Evolutionary conservation across 2,888 invertebrate genomes (phyloP), one percentile per base, ranked within the genome.

Genomic region (Phyllotreta striolata): DNA sequence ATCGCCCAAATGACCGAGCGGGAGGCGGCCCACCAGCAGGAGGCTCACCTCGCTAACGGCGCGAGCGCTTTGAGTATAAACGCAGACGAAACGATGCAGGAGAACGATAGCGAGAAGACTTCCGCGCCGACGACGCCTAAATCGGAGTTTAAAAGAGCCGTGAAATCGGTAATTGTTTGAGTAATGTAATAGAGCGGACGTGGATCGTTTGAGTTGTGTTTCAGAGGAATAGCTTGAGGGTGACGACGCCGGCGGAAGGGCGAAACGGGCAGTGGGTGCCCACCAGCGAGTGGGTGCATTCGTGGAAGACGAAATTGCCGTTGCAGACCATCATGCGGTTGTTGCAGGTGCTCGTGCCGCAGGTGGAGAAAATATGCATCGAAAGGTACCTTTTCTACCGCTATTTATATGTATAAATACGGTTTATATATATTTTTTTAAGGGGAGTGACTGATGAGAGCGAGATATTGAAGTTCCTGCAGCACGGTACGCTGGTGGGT

Each of bases 331-430:
- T 99, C 75, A 99, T 99, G 98, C 85, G 99, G 72, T 87, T 99
- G 77, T 84, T 99, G 72, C 99, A 99, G 84, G 98, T 99, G 37
- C 86, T 99, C 4, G 99, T 99, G 70, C 99, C 99, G 58, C 99
- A 99, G 84, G 99, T 99, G 14, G 99, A 99, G 84, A 99, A 99
- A 85, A 99, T 99, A 74, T 99, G 99, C 83, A 99, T 99, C 77
- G 99, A 98, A 83, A 97, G 96, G 95, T n/a, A n/a, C n/a, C n/a
- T n/a, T n/a, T n/a, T n/a, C n/a, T n/a, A n/a, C n/a, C n/a, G n/a
- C n/a, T n/a, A n/a, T n/a, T n/a, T n/a, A n/a, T n/a, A n/a, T n/a
- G n/a, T n/a, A n/a, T n/a, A n/a, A n/a, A n/a, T n/a, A n/a, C n/a
- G n/a, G n/a, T 54, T 63, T 58, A n/a, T 63, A 12, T 1, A 7